A percentile compares a stretch with the other conserved stretches of the same genome.
Evolutionary conservation across 2,113 vertebrate genomes (phyloP).

Genomic region (Merops nubicus): DNA sequence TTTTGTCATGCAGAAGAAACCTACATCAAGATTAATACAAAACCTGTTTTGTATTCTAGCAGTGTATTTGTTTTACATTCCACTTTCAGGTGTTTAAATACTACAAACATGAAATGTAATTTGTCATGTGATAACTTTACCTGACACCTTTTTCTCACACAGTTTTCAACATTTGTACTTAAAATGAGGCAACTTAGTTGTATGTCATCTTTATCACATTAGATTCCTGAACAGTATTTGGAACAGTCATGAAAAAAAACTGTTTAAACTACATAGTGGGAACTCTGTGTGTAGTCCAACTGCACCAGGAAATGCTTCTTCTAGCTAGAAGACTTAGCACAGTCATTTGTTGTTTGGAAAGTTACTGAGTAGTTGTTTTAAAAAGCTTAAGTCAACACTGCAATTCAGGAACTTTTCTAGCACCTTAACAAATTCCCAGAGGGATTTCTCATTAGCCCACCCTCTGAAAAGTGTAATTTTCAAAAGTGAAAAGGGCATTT

Average conservation of each 20-base stretch:
- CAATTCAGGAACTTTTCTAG: not conserved
- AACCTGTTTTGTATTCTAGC: not conserved
- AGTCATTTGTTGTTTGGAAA: not conserved
- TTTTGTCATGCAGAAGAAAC: not conserved
- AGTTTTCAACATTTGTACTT: not conserved
- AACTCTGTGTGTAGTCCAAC: not conserved
- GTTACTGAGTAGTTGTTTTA: not conserved
- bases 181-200: not conserved
- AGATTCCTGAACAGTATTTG: not conserved
- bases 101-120: not conserved
- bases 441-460: not conserved
- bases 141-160: not conserved
- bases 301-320: not conserved
- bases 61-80: not conserved
- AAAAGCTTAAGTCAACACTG: not conserved
- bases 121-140: not conserved
- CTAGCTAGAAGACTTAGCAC: not conserved
- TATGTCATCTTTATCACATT: not conserved
- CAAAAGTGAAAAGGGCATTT: not conserved
- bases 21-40: not conserved
- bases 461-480: slow-evolving; percentile 4
- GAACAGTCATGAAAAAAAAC: not conserved
- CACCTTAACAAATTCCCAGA: not conserved
- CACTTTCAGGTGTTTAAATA: not conserved
- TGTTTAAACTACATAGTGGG: not conserved